These are phyloP conservation scores for Syritta pipiens DNA, from an alignment of 2,888 invertebrate species.

Conservation along the genomic window DNA sequence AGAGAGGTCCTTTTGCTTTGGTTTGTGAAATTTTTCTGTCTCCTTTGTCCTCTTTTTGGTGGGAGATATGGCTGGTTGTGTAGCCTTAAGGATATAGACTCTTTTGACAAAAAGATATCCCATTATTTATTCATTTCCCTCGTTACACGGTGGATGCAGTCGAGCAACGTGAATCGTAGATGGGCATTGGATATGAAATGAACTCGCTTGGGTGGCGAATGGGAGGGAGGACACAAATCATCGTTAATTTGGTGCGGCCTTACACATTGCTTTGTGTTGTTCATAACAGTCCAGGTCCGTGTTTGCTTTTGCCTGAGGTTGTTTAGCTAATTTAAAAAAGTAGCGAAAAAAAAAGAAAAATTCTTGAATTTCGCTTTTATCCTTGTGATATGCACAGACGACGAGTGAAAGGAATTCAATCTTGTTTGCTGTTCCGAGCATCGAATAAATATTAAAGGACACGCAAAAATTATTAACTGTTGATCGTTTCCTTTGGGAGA, in stretches of 20 bases:
- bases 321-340: conserved; percentile 44
- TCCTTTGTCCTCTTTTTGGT: not conserved
- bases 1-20: conserved; percentile 7
- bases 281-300: conserved; percentile 19
- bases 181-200: conserved; percentile 24
- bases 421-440: not conserved
- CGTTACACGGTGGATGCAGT: conserved; percentile 53
- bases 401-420: conserved; percentile 25
- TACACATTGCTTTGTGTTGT: conserved; percentile 26
- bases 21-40: conserved; percentile 18
- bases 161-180: conserved; percentile 42
- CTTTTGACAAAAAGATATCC: conserved; percentile 50
- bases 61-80: not conserved
- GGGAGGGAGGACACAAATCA: conserved; percentile 40
- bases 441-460: conserved; percentile 32
- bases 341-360: conserved; percentile 11
- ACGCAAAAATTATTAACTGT: conserved; percentile 29
- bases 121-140: conserved; percentile 61
- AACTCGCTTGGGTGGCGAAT: not conserved
- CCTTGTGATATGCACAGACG: conserved; percentile 1
- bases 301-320: conserved; percentile 37
- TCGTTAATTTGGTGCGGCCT: conserved; percentile 55
- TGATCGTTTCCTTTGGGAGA: conserved; percentile 3
- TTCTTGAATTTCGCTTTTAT: conserved; percentile 15
- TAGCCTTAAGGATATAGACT: conserved; percentile 36